Evolutionary conservation across 2,113 vertebrate species (phyloP), one percentile per base, ranked within the genome.

Genomic region (Xenotilapia caudafasciata): DNA sequence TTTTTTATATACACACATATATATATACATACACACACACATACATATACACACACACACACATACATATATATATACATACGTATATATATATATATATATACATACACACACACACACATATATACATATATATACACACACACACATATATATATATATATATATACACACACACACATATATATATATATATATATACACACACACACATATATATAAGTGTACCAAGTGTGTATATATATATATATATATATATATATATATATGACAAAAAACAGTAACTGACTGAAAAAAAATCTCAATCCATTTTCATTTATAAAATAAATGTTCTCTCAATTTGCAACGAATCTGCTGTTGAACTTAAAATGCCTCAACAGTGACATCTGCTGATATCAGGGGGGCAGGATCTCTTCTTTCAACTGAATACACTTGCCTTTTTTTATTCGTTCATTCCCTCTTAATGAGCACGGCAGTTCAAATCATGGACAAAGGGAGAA

Each of bases 11-110:
- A 35, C 9, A 35, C 9, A 35, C 9, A 35, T 35, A 7, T 33
- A 33, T 7, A 33, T 1, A 33, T 2, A 28, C 2, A n/a, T n/a
- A 28, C 2, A 28, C 2, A 35, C 1, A 35, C 2, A 7, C 3
- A 7, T 7, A 33, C 9, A 35, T 35, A 35, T 35, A 35, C n/a
- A n/a, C n/a, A n/a, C n/a, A n/a, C n/a, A n/a, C n/a, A n/a, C n/a
- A 33, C 8, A 33, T 4, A 35, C 9, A 35, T 35, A 35, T 35
- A 35, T 35, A 7, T 33, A 33, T 7, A 33, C 1, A 33, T 2
- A 28, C 2, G n/a, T 9, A 9, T 38, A 9, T 33, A 3, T 33
- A 38, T 13, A 6, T 6, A 13, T 2, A 14, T 2, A 2, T 15
- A 7, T 15, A 15, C 4, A 14, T 56, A 7, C n/a, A n/a, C n/a